Conservation (phyloP, 2,113 vertebrate genomes). For the Caloenas nicobarica region DNA sequence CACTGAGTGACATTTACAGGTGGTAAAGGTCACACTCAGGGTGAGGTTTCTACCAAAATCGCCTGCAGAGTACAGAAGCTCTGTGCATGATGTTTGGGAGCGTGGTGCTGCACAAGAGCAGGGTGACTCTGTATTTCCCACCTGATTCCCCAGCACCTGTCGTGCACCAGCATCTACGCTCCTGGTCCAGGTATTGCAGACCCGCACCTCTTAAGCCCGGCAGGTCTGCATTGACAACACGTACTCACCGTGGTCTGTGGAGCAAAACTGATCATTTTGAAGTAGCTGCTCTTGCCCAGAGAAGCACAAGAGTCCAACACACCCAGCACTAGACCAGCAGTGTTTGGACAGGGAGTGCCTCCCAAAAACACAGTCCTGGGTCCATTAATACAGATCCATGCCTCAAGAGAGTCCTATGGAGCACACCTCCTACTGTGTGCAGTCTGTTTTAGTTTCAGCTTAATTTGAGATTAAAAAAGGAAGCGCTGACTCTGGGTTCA, state of each 20-base stretch:
- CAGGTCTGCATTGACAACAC: neutral
- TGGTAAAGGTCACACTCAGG: neutral
- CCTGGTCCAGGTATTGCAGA: neutral
- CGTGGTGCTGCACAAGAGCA: neutral
- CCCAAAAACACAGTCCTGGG: neutral
- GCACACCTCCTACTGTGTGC: neutral
- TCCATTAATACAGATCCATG: neutral
- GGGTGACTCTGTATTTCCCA: neutral
- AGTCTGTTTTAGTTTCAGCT: neutral
- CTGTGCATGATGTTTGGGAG: neutral
- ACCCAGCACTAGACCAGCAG: neutral
- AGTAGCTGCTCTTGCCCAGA: neutral
- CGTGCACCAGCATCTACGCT: neutral
- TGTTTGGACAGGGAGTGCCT: accelerated
- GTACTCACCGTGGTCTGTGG: neutral
- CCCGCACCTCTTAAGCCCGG: neutral
- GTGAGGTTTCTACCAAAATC: neutral
- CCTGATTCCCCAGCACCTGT: accelerated
- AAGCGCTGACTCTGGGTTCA: neutral
- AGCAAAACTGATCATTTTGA: neutral
- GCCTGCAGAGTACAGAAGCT: neutral
- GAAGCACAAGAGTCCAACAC: neutral
- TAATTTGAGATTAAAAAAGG: neutral
- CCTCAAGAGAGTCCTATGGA: neutral
- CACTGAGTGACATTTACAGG: neutral